phyloP scores from a whole-genome alignment of 2,888 invertebrate species.

The Caenorhabditis sp. region DNA sequence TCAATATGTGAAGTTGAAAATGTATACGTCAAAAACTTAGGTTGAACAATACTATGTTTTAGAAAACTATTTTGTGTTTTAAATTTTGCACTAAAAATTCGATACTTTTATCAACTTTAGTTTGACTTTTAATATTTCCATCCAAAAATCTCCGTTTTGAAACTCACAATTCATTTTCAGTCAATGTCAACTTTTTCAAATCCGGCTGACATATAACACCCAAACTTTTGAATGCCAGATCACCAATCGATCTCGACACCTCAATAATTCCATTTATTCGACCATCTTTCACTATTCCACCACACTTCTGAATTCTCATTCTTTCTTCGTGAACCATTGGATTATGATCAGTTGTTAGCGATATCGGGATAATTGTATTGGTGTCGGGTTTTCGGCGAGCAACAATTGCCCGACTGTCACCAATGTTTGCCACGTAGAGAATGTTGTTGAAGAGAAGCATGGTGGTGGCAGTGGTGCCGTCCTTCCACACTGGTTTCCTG shows the following conservation, averaged over 20 bases:
- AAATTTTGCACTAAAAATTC: too few relatives aligned
- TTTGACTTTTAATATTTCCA: too few relatives aligned
- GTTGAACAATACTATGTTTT: too few relatives aligned
- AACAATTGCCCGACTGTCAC: conserved; percentile 71
- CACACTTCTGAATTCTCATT: conserved; percentile 74
- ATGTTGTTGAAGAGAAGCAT: conserved; percentile 73
- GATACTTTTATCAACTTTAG: too few relatives aligned
- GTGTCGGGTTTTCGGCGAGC: not conserved
- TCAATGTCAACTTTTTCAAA: conserved; percentile 74
- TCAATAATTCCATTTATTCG: conserved; percentile 73
- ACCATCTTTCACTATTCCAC: conserved; percentile 74
- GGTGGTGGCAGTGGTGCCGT: conserved; percentile 75
- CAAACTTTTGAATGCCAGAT: conserved; percentile 74
- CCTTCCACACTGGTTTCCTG: conserved; percentile 75
- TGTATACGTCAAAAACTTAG: too few relatives aligned
- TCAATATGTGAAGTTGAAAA: too few relatives aligned
- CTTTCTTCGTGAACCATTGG: conserved; percentile 74
- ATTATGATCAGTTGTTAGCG: conserved; percentile 74
- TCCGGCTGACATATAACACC: conserved; percentile 74
- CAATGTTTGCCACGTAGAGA: conserved; percentile 74
- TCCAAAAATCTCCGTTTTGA: not conserved
- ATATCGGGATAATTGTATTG: conserved; percentile 63
- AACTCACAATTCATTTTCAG: conserved; percentile 73
- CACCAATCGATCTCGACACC: conserved; percentile 75
- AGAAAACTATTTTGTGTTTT: too few relatives aligned